phyloP scores from a whole-genome alignment of 1,140 invertebrate species.

The Bombus terrestris region DNA sequence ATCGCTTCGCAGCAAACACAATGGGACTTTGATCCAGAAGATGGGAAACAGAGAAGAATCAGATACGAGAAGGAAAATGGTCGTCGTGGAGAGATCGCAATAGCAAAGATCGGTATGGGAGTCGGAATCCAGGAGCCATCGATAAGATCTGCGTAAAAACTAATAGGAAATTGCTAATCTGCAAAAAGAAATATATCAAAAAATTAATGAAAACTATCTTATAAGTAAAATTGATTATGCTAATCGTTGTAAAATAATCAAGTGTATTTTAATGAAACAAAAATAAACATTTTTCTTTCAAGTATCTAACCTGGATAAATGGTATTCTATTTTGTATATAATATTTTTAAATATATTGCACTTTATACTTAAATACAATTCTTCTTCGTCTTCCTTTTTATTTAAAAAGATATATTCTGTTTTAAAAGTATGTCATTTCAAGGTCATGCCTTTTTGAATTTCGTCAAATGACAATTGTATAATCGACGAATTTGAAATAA shows the following conservation, averaged over 20 bases:
- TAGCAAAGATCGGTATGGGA: conserved; percentile 67
- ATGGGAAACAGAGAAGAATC: conserved; percentile 70
- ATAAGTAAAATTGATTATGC: not conserved
- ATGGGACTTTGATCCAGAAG: conserved; percentile 78
- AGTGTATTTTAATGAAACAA: not conserved
- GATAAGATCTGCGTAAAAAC: conserved; percentile 10
- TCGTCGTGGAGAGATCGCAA: conserved; percentile 63
- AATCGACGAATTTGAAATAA: not conserved
- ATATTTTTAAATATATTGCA: not conserved
- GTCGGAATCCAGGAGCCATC: conserved; percentile 64
- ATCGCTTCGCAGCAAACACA: conserved; percentile 69
- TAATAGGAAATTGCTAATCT: conserved; percentile 1
- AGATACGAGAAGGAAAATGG: conserved; percentile 76
- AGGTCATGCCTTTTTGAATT: not conserved
- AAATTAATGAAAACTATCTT: not conserved
- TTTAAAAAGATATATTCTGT: not conserved
- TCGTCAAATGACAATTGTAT: not conserved
- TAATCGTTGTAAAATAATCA: not conserved
- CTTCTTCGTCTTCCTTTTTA: not conserved
- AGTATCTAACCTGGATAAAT: not conserved
- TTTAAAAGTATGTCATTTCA: too few species aligned
- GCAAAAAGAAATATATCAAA: not conserved
- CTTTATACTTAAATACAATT: not conserved
- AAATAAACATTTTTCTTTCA: not conserved
- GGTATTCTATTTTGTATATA: not conserved